phyloP scores from a whole-genome alignment of 2,797 vertebrate species.

The Rhinichthys osculus region DNA sequence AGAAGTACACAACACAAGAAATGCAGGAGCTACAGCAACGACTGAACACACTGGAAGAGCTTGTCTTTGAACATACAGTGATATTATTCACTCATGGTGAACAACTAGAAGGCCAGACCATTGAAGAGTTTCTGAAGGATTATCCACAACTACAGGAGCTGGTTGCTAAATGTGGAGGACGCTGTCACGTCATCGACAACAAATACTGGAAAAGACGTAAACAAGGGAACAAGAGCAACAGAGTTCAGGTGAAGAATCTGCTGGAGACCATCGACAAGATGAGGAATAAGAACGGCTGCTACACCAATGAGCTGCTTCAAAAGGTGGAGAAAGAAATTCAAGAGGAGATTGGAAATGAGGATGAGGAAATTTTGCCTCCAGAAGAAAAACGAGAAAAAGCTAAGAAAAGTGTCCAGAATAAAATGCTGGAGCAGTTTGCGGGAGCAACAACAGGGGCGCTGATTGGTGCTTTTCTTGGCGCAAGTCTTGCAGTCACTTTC shows the following conservation, averaged over 20 bases:
- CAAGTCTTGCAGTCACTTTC: background rate
- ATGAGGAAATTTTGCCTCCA: background rate
- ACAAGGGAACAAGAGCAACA: too few relatives aligned
- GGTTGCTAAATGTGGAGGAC: background rate
- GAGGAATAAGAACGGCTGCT: background rate
- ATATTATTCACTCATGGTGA: too few relatives aligned
- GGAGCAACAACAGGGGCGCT: background rate
- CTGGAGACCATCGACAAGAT: constrained; percentile 40
- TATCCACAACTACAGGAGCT: background rate
- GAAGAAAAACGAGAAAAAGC: background rate
- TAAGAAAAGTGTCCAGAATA: background rate
- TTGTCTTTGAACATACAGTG: background rate
- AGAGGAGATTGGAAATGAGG: background rate
- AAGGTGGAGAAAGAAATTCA: background rate
- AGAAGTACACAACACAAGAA: too few relatives aligned
- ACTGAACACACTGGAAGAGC: too few relatives aligned
- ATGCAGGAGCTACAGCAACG: too few relatives aligned
- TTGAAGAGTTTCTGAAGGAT: background rate
- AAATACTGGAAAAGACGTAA: too few relatives aligned
- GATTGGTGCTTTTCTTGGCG: background rate
- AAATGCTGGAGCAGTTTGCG: background rate
- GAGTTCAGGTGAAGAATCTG: constrained; percentile 33
- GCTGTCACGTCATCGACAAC: background rate
- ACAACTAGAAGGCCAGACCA: background rate
- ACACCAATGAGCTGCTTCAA: constrained; percentile 13